Percentiles rank a stretch among this genome's conserved stretches.
These are phyloP conservation scores for Drosophila sturtevanti DNA, from an alignment of 1,140 invertebrate genomes.

Conservation along the genomic window DNA sequence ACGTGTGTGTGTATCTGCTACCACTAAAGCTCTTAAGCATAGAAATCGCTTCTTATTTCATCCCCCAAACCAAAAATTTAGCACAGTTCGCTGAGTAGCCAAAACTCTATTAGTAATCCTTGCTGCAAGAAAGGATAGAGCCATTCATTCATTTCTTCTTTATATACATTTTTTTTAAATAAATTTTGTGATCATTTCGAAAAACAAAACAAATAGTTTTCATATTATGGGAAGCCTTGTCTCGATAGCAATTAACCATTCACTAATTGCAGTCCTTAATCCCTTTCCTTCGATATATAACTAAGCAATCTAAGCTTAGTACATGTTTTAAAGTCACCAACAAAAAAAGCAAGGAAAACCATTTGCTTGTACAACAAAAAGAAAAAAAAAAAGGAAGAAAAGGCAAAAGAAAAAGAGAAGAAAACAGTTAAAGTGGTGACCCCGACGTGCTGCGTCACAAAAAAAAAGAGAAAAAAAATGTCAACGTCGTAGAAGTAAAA, in stretches of 20 bases:
- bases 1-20: not conserved
- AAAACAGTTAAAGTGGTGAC: slow-evolving; percentile 6
- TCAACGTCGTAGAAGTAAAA: not conserved
- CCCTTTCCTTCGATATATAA: not conserved
- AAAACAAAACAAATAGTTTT: too few species aligned
- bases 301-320: not conserved
- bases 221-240: not conserved
- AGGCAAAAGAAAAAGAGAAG: not conserved
- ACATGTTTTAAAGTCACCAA: not conserved
- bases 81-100: too few species aligned
- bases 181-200: not conserved
- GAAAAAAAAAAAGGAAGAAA: not conserved
- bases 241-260: not conserved
- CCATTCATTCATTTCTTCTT: too few species aligned
- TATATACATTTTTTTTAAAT: not conserved
- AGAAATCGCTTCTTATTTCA: not conserved
- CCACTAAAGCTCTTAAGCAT: not conserved
- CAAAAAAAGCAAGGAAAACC: not conserved
- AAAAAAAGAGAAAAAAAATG: not conserved
- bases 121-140: too few species aligned
- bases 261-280: not conserved
- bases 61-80: too few species aligned
- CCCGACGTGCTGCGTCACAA: slow-evolving; percentile 2
- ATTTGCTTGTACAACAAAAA: not conserved
- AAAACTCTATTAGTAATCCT: not conserved